Evolutionary conservation across 2,113 vertebrate species (phyloP), one percentile per base, ranked within the genome.

Genomic region (Spea multiplicata): DNA sequence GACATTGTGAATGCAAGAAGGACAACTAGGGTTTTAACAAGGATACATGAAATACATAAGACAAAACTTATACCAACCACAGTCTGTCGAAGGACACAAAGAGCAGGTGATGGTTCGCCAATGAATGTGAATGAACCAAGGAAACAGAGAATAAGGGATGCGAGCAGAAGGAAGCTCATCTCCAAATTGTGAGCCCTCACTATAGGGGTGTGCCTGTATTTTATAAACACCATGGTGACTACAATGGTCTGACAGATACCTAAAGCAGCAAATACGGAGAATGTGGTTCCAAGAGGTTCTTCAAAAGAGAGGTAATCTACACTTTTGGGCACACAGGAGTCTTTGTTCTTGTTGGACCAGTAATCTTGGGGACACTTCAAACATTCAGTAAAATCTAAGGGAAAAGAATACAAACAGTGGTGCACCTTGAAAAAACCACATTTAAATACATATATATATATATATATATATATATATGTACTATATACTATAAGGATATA

Each of bases 151-250:
- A 82, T 88, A 76, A 92, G 76, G 8, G 91, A 92, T 73, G 90
- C 87, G 71, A 93, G 90, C 66, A 93, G 85, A 47, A 92, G 81
- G 85, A 91, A 93, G 70, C 90, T 93, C 84, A 92, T 84, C 83
- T 90, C 90, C 45, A 88, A 88, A 84, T 92, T 92, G 74, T 90
- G 89, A 13, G 86, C 81, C 30, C 88, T 86, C 53, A 93, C 89
- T 2, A 91, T 86, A 30, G 87, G 84, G 52, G 90, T 90, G 71
- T 88, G 84, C 82, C 83, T 89, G 82, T 91, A 73, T 67, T 86
- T 81, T 69, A 91, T 82, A 79, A 92, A 91, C 5, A 93, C 85
- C 5, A 88, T 53, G 78, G 85, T 84, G 12, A 94, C 89, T 52
- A 84, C 84, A 16, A 86, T 75, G 55, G 91, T 92, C 45, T 90